Evolutionary conservation across 2,797 vertebrate genomes (phyloP).

Genomic region (Epinephelus awoara): DNA sequence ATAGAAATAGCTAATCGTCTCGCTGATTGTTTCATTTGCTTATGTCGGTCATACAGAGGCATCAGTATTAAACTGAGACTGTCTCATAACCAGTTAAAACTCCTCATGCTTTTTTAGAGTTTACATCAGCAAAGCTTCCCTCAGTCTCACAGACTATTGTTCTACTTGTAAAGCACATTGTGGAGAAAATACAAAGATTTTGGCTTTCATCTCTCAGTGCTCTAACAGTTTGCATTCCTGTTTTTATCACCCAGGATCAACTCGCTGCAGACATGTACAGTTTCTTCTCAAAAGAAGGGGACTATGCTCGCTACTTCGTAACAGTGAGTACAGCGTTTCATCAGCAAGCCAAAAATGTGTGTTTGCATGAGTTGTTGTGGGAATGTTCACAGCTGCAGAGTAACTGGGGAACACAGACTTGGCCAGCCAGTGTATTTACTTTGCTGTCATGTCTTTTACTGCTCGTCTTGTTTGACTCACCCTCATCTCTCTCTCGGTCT

Average conservation of each 20-base stretch:
- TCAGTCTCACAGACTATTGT: background rate
- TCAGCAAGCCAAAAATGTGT: conserved; percentile 31
- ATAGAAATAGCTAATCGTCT: too few species aligned
- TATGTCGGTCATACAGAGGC: too few species aligned
- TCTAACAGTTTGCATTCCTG: background rate
- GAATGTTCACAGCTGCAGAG: conserved; percentile 67
- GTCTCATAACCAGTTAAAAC: too few species aligned
- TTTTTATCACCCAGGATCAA: conserved; percentile 88
- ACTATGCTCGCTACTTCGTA: conserved; percentile 93
- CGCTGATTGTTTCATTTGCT: too few species aligned
- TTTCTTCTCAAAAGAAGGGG: conserved; percentile 97
- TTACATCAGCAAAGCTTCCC: background rate
- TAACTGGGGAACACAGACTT: conserved; percentile 66
- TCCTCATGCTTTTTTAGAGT: background rate
- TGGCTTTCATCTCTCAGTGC: background rate
- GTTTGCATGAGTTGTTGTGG: conserved; percentile 43
- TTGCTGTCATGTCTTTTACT: conserved; percentile 71
- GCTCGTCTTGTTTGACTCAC: conserved; percentile 22
- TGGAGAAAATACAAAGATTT: too few species aligned
- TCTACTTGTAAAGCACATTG: background rate
- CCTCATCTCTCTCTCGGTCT: conserved; percentile 10
- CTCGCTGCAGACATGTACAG: conserved; percentile 99
- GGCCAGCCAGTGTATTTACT: conserved; percentile 57
- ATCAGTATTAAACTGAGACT: too few species aligned
- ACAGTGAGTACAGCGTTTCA: conserved; percentile 86